A percentile compares a stretch with the other conserved stretches of the same genome.
phyloP scores from a whole-genome alignment of 1,140 invertebrate species.

The Diabrotica undecimpunctata region DNA sequence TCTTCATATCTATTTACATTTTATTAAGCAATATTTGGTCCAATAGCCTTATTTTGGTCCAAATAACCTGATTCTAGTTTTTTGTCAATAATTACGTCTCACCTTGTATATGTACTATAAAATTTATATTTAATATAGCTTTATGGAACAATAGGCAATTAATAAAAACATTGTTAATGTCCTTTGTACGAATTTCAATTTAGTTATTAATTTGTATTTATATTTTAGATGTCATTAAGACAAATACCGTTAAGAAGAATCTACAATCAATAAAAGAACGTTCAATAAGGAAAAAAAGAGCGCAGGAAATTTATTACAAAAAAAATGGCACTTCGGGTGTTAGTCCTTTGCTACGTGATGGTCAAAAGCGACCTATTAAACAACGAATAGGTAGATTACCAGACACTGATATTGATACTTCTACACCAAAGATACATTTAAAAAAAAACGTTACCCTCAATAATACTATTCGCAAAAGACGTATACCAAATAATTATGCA shows the following conservation, averaged over 20 bases:
- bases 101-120: too few species aligned
- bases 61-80: too few species aligned
- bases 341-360: constrained; percentile 2
- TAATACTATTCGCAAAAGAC: not conserved
- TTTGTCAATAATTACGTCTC: too few species aligned
- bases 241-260: constrained; percentile 10
- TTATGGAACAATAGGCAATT: too few species aligned
- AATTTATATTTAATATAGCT: too few species aligned
- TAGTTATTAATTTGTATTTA: too few species aligned
- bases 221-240: too few species aligned
- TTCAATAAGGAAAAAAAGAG: constrained; percentile 10
- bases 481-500: not conserved
- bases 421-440: constrained; percentile 9
- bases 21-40: too few species aligned
- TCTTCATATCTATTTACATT: too few species aligned
- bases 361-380: constrained; percentile 8
- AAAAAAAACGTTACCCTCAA: not conserved
- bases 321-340: not conserved
- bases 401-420: constrained; percentile 10
- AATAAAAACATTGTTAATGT: too few species aligned
- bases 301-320: constrained; percentile 13
- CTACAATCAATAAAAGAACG: constrained; percentile 10
- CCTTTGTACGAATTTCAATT: too few species aligned
- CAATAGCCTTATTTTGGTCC: too few species aligned
- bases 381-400: constrained; percentile 11